Base-by-base conservation (phyloP, 2,888 invertebrate genomes). In the Ochlodes sylvanus region DNA sequence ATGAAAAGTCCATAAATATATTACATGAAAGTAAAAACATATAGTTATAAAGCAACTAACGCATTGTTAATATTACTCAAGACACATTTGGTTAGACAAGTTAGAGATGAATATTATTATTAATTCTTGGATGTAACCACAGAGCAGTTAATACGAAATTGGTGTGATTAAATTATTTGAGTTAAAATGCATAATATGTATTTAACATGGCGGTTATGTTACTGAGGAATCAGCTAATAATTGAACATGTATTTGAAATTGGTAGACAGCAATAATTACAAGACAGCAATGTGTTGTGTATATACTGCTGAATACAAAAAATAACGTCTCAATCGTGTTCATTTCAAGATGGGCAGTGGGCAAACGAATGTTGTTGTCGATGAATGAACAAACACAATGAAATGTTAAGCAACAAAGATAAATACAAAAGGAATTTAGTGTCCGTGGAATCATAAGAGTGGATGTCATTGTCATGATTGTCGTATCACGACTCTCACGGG, bases 251-350 rank as follows among this genome's bases (percentile, higher is more conserved):
- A 17, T 2, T 7, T 17, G 15, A 12, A 17, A 12, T 3, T 50
- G 7, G 9, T 10, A 50, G 3, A 2, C 9, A n/a, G 6, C 21
- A 7, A 21, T 52, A 7, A 5, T 27, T 2, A 21, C 21, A 52
- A 27, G 12, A 9, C 7, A 9, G 17, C 10, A 50, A 34, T 42
- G 34, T 3, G 17, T 9, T 0, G 19, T 60, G 60, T 41, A n/a
- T 60, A 66, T 14, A 54, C 60, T 7, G 12, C 44, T 14, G 72
- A 70, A 67, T 64, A 73, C 70, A 73, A 75, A 78, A 77, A 77
- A 77, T 80, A 83, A 89, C 85, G 83, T 85, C 88, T 88, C 85
- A 89, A 88, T 89, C 81, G 76, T 80, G 77, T 84, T 79, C 82
- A 80, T 81, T 81, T 81, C 72, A 76, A 83, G 83, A 84, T 79